Evolutionary conservation across 2,113 vertebrate genomes (phyloP).

Genomic region (Tringa solitaria): DNA sequence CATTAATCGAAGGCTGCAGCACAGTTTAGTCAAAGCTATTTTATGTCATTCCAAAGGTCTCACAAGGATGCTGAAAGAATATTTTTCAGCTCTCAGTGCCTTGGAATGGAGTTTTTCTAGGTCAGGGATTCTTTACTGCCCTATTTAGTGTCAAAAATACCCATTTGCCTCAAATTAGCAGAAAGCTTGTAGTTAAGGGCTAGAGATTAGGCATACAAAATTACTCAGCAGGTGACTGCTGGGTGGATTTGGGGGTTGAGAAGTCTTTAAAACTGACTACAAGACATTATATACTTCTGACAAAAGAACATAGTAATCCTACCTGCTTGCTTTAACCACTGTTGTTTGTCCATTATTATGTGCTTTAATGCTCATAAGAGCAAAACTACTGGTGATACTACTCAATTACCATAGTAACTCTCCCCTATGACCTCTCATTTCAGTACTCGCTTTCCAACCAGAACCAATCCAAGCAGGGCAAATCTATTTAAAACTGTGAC

Average conservation of each 20-base stretch:
- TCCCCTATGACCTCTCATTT: slow-evolving; percentile 83
- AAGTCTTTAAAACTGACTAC: slow-evolving; percentile 97
- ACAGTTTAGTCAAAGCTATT: slow-evolving; percentile 69
- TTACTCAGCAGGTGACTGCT: slow-evolving; percentile 83
- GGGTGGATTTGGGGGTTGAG: slow-evolving; percentile 86
- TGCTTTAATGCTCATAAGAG: slow-evolving; percentile 88
- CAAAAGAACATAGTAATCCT: slow-evolving; percentile 96
- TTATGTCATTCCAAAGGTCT: slow-evolving; percentile 72
- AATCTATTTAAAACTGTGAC: slow-evolving; percentile 79
- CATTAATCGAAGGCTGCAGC: slow-evolving; percentile 68
- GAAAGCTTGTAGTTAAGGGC: slow-evolving; percentile 80
- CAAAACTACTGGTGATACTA: slow-evolving; percentile 89
- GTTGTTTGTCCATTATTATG: slow-evolving; percentile 91
- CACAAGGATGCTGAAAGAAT: slow-evolving; percentile 77
- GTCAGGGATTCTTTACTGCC: slow-evolving; percentile 78
- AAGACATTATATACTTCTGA: slow-evolving; percentile 95
- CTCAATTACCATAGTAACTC: slow-evolving; percentile 99
- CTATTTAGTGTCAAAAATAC: slow-evolving; percentile 83
- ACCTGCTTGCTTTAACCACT: slow-evolving; percentile 96
- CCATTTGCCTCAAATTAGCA: slow-evolving; percentile 85
- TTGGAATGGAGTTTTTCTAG: slow-evolving; percentile 78
- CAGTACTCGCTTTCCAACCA: slow-evolving; percentile 69
- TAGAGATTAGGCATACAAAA: slow-evolving; percentile 87
- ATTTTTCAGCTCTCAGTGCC: slow-evolving; percentile 75
- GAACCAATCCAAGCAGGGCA: slow-evolving; percentile 77